Base-by-base conservation (phyloP, 2,113 vertebrate genomes). In the Cottus gobio region DNA sequence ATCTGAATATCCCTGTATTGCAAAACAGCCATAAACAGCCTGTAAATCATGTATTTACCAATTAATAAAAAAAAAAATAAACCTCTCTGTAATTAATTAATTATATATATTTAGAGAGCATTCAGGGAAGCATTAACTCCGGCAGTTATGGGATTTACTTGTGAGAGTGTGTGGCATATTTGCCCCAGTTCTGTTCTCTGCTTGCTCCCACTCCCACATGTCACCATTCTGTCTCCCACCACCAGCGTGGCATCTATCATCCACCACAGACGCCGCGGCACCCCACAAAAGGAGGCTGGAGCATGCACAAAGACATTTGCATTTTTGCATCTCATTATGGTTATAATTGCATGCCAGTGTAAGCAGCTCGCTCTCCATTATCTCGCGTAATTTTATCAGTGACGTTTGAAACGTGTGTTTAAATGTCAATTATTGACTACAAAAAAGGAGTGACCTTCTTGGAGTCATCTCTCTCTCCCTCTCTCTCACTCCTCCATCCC, bases 291-390 rank as follows among this genome's bases (percentile, higher is more conserved):
- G 95, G 90, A 94, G 93, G 94, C 95, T 94, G 89, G 92, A 95
- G 93, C 95, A 93, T 63, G 78, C 95, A 95, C 94, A 94, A 95
- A 95, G 93, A 90, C 93, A 98, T 98, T 99, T 97, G 96, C 97
- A 98, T 99, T 96, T 97, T 96, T 97, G 97, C 98, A 98, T 99
- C 95, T 98, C 96, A 97, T 98, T 99, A 97, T 65, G 81, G 86
- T 92, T 93, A 93, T 97, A 98, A 98, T 97, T 98, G 96, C 96
- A 96, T 96, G 95, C 94, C 95, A 91, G 95, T 93, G 96, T 95
- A 92, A 96, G 95, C 94, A 85, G 89, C 95, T 95, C 95, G 95
- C 96, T 95, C 89, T 85, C 85, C 90, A 95, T 96, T 97, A 96
- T 97, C 96, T 97, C 90, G 77, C 87, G 92, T 95, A 95, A 96